These are phyloP conservation scores for Caenorhabditis becei DNA, from an alignment of 2,888 invertebrate species.

Conservation along the genomic window DNA sequence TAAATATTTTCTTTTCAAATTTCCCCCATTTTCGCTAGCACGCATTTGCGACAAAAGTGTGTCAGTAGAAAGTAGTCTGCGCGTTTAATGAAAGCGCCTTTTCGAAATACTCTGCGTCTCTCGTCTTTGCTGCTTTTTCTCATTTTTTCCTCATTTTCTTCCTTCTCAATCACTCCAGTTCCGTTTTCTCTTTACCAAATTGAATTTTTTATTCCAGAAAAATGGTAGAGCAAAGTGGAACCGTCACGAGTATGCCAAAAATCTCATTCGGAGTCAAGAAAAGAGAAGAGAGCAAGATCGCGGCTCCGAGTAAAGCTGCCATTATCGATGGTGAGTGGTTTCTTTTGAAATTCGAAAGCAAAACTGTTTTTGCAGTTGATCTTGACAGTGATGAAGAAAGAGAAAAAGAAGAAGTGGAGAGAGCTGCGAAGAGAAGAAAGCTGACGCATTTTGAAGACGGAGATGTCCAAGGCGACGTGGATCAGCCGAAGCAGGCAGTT, in stretches of 20 bases:
- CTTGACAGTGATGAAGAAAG: constrained; percentile 70
- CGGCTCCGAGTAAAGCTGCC: constrained; percentile 27
- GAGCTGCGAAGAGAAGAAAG: constrained; percentile 64
- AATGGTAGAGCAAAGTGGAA: constrained; percentile 43
- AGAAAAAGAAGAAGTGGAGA: constrained; percentile 64
- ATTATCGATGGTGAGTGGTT: constrained; percentile 54
- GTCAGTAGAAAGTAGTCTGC: neutral
- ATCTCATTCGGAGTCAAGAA: constrained; percentile 73
- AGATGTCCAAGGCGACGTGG: constrained; percentile 62
- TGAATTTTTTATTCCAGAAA: constrained; percentile 4
- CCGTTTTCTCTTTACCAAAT: too few relatives aligned
- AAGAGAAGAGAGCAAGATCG: constrained; percentile 60
- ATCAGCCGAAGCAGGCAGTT: constrained; percentile 53
- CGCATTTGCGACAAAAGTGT: neutral
- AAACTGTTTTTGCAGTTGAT: constrained; percentile 55
- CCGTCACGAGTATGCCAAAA: constrained; percentile 34
- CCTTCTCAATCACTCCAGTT: too few relatives aligned
- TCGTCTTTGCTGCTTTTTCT: neutral
- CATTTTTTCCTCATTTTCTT: constrained; percentile 11
- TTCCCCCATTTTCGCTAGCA: too few relatives aligned
- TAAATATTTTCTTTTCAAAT: too few relatives aligned
- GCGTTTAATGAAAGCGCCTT: neutral
- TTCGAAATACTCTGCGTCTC: constrained; percentile 38
- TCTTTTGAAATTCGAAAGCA: constrained; percentile 8
- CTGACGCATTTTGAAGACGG: constrained; percentile 73